Percentiles rank a stretch among this genome's conserved stretches.
Evolutionary conservation across 2,888 invertebrate genomes (phyloP).

Genomic region (Glyphotaelius pellucidus): DNA sequence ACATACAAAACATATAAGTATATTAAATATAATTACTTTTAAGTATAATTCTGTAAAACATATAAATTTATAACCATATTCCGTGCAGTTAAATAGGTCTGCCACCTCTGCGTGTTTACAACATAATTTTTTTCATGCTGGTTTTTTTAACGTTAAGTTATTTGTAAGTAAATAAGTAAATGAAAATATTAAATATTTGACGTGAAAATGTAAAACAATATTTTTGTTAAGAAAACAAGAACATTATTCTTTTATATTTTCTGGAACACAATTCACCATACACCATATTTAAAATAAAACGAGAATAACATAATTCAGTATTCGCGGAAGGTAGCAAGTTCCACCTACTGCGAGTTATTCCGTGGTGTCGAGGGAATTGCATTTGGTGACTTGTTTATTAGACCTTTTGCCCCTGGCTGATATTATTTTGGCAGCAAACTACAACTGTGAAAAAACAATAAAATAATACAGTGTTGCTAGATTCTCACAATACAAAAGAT

Average conservation of each 20-base stretch:
- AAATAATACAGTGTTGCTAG: background rate
- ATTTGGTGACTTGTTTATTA: constrained; percentile 15
- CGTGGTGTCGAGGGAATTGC: background rate
- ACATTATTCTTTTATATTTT: background rate
- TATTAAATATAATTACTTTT: no score
- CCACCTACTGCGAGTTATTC: background rate
- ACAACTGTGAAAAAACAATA: background rate
- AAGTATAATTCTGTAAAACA: no score
- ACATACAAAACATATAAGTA: no score
- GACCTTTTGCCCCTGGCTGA: background rate
- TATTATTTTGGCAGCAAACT: constrained; percentile 20
- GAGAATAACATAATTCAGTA: background rate
- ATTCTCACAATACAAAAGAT: background rate
- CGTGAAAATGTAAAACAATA: no score
- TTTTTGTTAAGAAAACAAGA: no score
- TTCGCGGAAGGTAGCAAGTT: background rate
- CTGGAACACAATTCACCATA: background rate
- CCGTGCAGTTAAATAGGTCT: no score
- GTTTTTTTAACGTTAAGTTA: no score
- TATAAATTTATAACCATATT: no score
- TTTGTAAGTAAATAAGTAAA: no score
- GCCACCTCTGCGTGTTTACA: no score
- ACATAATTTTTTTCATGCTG: no score
- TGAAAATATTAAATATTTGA: no score
- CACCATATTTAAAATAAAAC: background rate